Evolutionary conservation across 2,113 vertebrate species (phyloP).

Genomic region (Fregata magnificens): DNA sequence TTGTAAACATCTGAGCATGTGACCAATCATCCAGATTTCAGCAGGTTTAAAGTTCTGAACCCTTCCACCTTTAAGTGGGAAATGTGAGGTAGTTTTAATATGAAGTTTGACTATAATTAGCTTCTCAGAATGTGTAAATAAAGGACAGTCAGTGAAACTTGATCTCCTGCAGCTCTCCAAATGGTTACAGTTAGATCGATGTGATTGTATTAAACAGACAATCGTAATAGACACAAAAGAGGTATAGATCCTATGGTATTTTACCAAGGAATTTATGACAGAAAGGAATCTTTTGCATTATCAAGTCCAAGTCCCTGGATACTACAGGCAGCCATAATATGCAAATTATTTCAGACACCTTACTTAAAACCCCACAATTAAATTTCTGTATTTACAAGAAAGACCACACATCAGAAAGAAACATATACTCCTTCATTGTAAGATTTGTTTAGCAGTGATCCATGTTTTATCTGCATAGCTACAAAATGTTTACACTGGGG

Average conservation of each 20-base stretch:
- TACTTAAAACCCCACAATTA: not conserved
- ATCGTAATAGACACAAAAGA: not conserved
- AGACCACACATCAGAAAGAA: not conserved
- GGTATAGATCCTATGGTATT: not conserved
- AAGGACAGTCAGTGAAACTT: not conserved
- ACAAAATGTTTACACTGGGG: not conserved
- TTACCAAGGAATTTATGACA: not conserved
- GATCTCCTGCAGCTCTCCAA: not conserved
- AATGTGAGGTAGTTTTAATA: not conserved
- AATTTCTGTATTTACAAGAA: not conserved
- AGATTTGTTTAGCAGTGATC: not conserved
- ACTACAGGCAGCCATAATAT: not conserved
- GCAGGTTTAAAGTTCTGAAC: not conserved
- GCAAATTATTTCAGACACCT: not conserved
- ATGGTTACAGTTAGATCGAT: not conserved
- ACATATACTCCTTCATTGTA: not conserved
- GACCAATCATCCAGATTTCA: not conserved
- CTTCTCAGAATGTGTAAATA: not conserved
- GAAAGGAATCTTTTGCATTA: not conserved
- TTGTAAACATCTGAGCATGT: not conserved
- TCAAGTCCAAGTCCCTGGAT: not conserved
- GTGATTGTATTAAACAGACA: not conserved
- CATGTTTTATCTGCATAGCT: not conserved
- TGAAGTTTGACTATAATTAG: not conserved
- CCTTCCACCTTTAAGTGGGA: not conserved